A percentile compares a stretch with the other conserved stretches of the same genome.
Evolutionary conservation across 2,888 invertebrate genomes (phyloP).

Genomic region (Tachina fera): DNA sequence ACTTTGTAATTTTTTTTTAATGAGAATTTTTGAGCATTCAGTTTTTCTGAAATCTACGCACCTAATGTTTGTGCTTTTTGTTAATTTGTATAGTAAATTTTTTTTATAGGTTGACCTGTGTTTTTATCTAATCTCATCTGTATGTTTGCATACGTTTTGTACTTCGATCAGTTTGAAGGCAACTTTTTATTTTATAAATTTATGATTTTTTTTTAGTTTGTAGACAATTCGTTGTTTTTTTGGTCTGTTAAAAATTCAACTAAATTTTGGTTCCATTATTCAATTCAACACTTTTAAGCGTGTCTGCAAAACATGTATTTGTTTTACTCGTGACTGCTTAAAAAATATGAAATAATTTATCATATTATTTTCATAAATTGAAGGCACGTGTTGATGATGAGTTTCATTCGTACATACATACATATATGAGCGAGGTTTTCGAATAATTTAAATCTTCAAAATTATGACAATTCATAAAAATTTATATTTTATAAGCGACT

Average conservation of each 20-base stretch:
- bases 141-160: not conserved
- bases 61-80: not conserved
- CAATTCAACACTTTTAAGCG: not conserved
- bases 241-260: not conserved
- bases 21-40: not conserved
- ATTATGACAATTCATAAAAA: too few relatives aligned
- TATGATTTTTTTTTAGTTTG: not conserved
- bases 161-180: conserved; percentile 78
- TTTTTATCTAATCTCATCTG: conserved; percentile 3
- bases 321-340: not conserved
- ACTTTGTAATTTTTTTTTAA: not conserved
- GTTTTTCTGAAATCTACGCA: conserved; percentile 13
- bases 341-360: not conserved
- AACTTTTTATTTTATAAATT: conserved; percentile 45
- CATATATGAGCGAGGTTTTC: too few relatives aligned
- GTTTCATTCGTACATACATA: too few relatives aligned
- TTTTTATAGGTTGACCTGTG: conserved; percentile 4
- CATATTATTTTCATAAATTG: not conserved
- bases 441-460: too few relatives aligned
- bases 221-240: conserved; percentile 26
- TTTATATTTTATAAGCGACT: too few relatives aligned
- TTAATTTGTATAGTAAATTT: not conserved
- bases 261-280: not conserved
- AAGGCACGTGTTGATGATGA: not conserved
- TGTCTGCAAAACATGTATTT: not conserved